A percentile compares a stretch with the other conserved stretches of the same genome.
These are phyloP conservation scores for Pocota personata DNA, from an alignment of 2,888 invertebrate genomes.

Conservation along the genomic window DNA sequence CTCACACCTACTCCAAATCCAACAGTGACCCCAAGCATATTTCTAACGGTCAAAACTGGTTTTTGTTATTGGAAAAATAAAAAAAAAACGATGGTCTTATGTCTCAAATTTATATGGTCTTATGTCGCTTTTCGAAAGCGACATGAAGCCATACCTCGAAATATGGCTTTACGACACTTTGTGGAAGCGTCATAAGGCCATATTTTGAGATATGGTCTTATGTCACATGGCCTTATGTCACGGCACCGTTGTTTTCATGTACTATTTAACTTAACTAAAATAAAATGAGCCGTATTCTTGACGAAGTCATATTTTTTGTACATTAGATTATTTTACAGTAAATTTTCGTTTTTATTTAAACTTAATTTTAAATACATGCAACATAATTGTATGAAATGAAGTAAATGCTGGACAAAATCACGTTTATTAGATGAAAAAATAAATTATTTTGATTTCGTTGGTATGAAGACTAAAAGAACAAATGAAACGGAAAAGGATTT, in stretches of 20 bases:
- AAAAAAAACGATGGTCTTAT: too few relatives aligned
- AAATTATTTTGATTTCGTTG: slow-evolving; percentile 40
- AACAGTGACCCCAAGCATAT: too few relatives aligned
- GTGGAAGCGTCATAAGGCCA: too few relatives aligned
- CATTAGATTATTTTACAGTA: slow-evolving; percentile 54
- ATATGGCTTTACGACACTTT: too few relatives aligned
- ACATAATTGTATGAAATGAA: slow-evolving; percentile 38
- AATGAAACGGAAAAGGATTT: neutral
- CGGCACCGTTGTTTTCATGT: neutral
- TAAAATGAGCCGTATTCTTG: slow-evolving; percentile 51
- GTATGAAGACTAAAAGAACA: slow-evolving; percentile 10
- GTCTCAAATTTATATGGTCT: too few relatives aligned
- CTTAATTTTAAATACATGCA: slow-evolving; percentile 14
- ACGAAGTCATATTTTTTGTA: slow-evolving; percentile 49
- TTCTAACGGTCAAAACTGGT: too few relatives aligned
- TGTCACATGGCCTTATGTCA: too few relatives aligned
- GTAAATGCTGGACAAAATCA: slow-evolving; percentile 58
- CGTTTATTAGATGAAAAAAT: slow-evolving; percentile 33
- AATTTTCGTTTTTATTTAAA: neutral
- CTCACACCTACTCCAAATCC: too few relatives aligned
- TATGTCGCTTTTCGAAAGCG: too few relatives aligned
- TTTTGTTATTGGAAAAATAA: too few relatives aligned
- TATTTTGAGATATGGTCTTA: too few relatives aligned
- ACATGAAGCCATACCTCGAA: too few relatives aligned
- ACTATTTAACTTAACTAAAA: slow-evolving; percentile 10